phyloP scores from a whole-genome alignment of 2,888 invertebrate genomes.

The Schrankia costaestrigalis region DNA sequence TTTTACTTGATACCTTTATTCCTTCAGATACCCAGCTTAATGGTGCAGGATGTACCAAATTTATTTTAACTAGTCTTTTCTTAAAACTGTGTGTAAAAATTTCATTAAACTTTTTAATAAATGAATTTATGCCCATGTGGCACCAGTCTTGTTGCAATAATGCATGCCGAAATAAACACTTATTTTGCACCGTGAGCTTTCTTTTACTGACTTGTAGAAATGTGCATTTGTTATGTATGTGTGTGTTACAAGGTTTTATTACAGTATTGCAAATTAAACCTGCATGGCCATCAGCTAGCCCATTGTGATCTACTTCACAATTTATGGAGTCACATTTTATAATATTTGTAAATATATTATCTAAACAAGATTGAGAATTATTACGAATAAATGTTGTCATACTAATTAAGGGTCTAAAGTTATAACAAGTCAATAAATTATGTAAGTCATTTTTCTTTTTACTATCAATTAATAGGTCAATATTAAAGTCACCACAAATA shows the following conservation, averaged over 20 bases:
- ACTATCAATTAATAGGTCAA: too few species aligned
- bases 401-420: not conserved
- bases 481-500: too few species aligned
- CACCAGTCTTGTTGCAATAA: not conserved
- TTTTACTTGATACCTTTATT: not conserved
- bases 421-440: too few species aligned
- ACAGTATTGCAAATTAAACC: not conserved
- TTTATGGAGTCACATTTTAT: too few species aligned
- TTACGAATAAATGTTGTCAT: not conserved
- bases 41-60: too few species aligned
- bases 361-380: not conserved
- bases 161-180: too few species aligned
- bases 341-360: too few species aligned
- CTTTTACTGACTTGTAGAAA: not conserved
- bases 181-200: too few species aligned
- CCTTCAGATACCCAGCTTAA: not conserved
- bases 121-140: not conserved
- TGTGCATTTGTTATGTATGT: not conserved
- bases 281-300: not conserved
- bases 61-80: not conserved
- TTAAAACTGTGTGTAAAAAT: not conserved
- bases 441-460: too few species aligned
- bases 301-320: too few species aligned
- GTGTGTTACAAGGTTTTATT: too few species aligned
- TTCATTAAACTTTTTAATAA: not conserved